These are phyloP conservation scores for Habropoda laboriosa DNA, from an alignment of 1,140 invertebrate species.

Conservation along the genomic window DNA sequence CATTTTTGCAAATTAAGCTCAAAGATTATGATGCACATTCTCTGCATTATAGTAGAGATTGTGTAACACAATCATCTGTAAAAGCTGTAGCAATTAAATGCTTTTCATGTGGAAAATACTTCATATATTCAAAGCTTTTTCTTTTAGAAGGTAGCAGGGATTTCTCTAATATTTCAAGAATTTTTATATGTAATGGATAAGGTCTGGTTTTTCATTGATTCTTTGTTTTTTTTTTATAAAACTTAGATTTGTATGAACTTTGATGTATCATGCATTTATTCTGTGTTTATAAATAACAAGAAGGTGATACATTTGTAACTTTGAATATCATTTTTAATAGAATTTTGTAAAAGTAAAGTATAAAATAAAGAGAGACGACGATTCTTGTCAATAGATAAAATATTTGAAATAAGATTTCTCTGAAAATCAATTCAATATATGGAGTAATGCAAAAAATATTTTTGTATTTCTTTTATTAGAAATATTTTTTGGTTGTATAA, in stretches of 20 bases:
- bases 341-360: slow-evolving; percentile 27
- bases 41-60: slow-evolving; percentile 40
- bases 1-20: slow-evolving; percentile 88
- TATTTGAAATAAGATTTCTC: neutral
- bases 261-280: slow-evolving; percentile 19
- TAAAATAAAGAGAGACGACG: neutral
- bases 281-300: slow-evolving; percentile 17
- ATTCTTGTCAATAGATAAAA: neutral
- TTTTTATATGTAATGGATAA: slow-evolving; percentile 33
- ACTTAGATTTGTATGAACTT: neutral
- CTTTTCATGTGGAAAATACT: slow-evolving; percentile 33
- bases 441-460: slow-evolving; percentile 1
- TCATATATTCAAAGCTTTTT: slow-evolving; percentile 38
- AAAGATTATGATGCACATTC: slow-evolving; percentile 80
- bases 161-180: slow-evolving; percentile 52
- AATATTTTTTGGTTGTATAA: neutral
- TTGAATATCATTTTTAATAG: slow-evolving; percentile 2
- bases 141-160: slow-evolving; percentile 1
- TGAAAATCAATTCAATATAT: neutral
- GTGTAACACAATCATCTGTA: slow-evolving; percentile 17
- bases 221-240: neutral
- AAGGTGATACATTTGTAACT: slow-evolving; percentile 13
- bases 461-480: neutral
- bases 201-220: neutral
- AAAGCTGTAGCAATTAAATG: slow-evolving; percentile 29